Base-by-base conservation (phyloP, 2,113 vertebrate genomes). In the Cynocephalus volans region DNA sequence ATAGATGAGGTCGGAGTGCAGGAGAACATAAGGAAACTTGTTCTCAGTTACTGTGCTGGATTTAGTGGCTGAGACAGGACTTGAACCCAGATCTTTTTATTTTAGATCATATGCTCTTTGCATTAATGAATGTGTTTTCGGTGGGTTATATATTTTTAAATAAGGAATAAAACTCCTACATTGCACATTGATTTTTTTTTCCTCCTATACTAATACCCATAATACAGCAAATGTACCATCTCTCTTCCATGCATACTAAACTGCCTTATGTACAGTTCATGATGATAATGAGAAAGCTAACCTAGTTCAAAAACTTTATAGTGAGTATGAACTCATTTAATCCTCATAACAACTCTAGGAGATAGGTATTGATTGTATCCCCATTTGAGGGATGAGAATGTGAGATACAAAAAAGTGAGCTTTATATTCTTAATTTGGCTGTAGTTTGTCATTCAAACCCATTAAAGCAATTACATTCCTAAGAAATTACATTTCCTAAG, bases 111-210 rank as follows among this genome's bases (percentile, higher is more conserved):
- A 41, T 36, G 11, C 19, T 69, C 2, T 85, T 86, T 89, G 18
- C 21, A 52, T 76, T 65, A 21, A 67, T 0, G 9, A 13, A 8
- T 67, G 23, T n/a, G 14, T 15, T n/a, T 19, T 52, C 26, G 50
- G 76, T 45, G 8, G 18, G 18, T 0, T 26, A 21, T 4, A 6
- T 85, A 0, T 83, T 24, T 95, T 64, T 96, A 75, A 85, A 64
- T 56, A 54, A 65, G 52, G n/a, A 72, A 14, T 28, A 36, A 36
- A 80, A 56, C 50, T 69, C 62, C 19, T 67, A 11, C 86, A 77
- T 15, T n/a, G 26, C 33, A n/a, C 65, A 26, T 83, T 54, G 73
- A n/a, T 23, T 70, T 94, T 92, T 95, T 92, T 92, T 76, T 52
- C 70, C 41, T 41, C 21, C 10, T 96, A 28, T 11, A 17, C 58